These are phyloP conservation scores for Ficedula albicollis DNA, from an alignment of 2,797 vertebrate genomes.

Conservation along the genomic window DNA sequence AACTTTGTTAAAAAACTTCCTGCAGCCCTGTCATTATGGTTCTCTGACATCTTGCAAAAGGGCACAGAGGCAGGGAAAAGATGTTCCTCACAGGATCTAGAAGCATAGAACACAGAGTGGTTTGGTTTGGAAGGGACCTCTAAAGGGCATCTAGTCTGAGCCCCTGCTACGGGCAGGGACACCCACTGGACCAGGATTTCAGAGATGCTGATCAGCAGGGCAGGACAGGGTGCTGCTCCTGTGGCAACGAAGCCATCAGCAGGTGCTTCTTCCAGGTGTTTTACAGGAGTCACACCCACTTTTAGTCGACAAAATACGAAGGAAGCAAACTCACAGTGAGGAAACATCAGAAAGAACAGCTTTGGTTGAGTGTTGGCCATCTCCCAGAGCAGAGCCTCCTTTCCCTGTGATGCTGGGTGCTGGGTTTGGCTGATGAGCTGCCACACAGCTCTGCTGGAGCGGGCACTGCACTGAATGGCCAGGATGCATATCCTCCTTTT, in stretches of 20 bases:
- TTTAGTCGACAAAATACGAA: neutral
- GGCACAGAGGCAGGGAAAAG: fast-evolving
- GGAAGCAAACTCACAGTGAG: neutral
- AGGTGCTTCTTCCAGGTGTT: neutral
- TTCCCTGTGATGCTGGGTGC: neutral
- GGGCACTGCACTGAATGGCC: neutral
- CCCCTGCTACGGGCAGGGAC: neutral
- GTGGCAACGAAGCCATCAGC: fast-evolving
- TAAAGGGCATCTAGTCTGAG: neutral
- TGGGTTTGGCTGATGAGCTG: neutral
- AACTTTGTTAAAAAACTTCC: neutral
- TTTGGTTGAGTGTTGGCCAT: neutral
- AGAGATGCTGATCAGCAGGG: neutral
- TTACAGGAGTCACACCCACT: neutral
- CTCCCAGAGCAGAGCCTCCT: neutral
- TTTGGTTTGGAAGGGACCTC: neutral
- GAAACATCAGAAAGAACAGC: neutral
- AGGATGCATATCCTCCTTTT: fast-evolving
- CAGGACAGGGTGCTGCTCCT: neutral
- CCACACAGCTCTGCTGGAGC: fast-evolving
- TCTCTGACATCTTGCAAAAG: neutral
- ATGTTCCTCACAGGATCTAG: neutral
- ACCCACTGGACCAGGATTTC: neutral
- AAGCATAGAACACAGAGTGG: neutral
- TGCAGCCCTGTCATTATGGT: fast-evolving